Evolutionary conservation across 35 echinoderm and acorn worm species (phyloP).

Genomic region (Lytechinus pictus): DNA sequence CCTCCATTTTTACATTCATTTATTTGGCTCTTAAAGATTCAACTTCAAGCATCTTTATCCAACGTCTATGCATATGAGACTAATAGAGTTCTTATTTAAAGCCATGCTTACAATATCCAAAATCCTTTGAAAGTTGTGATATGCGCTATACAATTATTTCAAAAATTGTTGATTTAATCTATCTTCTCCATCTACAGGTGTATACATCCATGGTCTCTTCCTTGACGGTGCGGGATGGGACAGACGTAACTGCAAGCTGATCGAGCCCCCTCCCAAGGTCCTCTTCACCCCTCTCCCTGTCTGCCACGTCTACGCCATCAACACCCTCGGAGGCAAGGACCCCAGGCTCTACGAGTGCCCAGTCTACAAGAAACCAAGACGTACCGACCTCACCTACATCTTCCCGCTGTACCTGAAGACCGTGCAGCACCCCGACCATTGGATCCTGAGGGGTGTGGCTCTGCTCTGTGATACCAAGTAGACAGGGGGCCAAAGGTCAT

Average conservation of each 20-base stretch:
- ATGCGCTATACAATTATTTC: too few relatives aligned
- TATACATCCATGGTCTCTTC: constrained; percentile 94
- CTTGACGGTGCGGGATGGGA: constrained; percentile 99
- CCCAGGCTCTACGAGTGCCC: constrained; percentile 96
- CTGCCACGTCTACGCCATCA: constrained; percentile 96
- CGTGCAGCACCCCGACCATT: constrained; percentile 96
- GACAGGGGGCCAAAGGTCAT: neutral
- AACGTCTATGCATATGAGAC: too few relatives aligned
- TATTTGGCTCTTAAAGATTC: too few relatives aligned
- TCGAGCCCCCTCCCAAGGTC: constrained; percentile 93
- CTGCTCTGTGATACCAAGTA: constrained; percentile 96
- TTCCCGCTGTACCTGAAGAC: constrained; percentile 96
- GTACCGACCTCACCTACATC: constrained; percentile 97
- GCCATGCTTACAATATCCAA: neutral
- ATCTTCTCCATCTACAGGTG: constrained; percentile 55
- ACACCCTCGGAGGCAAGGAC: constrained; percentile 78
- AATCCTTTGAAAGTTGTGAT: too few relatives aligned
- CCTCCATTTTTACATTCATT: too few relatives aligned
- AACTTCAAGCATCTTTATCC: too few relatives aligned
- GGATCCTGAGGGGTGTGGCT: constrained; percentile 96
- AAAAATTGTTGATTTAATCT: neutral
- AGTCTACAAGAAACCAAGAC: constrained; percentile 91
- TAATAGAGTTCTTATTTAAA: neutral
- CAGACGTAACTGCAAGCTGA: constrained; percentile 93
- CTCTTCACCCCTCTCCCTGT: constrained; percentile 95